Percentiles rank a stretch among this genome's conserved stretches.
Evolutionary conservation across 2,888 invertebrate species (phyloP).

Genomic region (Lydus trimaculatus): DNA sequence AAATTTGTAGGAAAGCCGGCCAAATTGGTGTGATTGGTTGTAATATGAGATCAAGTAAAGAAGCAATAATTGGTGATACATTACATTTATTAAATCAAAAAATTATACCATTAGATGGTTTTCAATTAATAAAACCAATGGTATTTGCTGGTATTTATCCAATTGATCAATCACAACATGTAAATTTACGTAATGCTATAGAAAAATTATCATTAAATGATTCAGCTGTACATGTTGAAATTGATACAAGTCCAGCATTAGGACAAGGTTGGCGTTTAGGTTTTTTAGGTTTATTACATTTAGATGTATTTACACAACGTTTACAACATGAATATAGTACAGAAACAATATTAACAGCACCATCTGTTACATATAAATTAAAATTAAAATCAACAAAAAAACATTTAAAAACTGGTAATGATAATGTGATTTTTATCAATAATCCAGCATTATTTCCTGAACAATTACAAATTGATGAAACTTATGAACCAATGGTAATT

Average conservation of each 20-base stretch:
- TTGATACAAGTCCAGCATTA: conserved; percentile 86
- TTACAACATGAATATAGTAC: conserved; percentile 85
- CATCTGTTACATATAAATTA: conserved; percentile 85
- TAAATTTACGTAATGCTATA: conserved; percentile 78
- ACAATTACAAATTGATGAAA: conserved; percentile 71
- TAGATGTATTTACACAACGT: conserved; percentile 89
- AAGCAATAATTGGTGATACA: conserved; percentile 82
- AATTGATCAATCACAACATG: conserved; percentile 85
- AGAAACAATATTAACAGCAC: conserved; percentile 83
- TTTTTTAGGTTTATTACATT: conserved; percentile 84
- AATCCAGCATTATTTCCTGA: conserved; percentile 82
- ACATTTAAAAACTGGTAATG: conserved; percentile 69
- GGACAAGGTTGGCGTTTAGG: conserved; percentile 91
- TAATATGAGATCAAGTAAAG: conserved; percentile 77
- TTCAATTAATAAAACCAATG: conserved; percentile 77
- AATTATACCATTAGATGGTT: conserved; percentile 70
- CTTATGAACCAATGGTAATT: conserved; percentile 85
- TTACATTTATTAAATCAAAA: conserved; percentile 64
- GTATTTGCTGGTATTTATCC: conserved; percentile 93
- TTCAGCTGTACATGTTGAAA: conserved; percentile 82
- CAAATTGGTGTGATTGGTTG: conserved; percentile 92
- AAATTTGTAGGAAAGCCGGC: conserved; percentile 72
- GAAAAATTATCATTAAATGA: conserved; percentile 95
- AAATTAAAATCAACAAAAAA: conserved; percentile 77
- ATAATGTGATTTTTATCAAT: conserved; percentile 68